These are phyloP conservation scores for Lepus townsendii DNA, from an alignment of 2,797 vertebrate genomes.

Conservation along the genomic window DNA sequence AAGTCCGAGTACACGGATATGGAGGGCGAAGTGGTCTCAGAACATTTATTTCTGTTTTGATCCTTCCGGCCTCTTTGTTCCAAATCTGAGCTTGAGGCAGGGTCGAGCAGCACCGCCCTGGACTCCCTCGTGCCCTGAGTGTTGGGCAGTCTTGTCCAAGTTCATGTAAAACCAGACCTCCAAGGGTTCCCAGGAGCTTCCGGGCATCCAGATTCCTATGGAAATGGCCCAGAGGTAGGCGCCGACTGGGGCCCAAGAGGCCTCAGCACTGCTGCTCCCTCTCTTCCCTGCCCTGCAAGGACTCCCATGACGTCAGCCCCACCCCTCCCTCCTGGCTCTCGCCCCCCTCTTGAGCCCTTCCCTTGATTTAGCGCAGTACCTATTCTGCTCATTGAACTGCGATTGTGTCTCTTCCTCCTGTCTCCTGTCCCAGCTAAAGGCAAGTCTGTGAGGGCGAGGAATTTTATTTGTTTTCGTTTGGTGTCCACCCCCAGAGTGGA, in stretches of 20 bases:
- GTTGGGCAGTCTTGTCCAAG: not conserved
- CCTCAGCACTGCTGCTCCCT: not conserved
- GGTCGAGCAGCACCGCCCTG: not conserved
- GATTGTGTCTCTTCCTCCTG: fast-evolving
- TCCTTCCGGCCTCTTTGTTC: not conserved
- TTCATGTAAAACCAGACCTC: not conserved
- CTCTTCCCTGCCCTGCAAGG: not conserved
- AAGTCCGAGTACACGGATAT: not conserved
- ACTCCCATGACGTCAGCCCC: not conserved
- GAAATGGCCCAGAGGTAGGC: not conserved
- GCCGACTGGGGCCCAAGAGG: not conserved
- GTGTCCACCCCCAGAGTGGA: not conserved
- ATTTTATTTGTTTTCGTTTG: not conserved
- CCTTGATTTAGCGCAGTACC: not conserved
- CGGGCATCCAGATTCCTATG: not conserved
- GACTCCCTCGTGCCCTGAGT: not conserved
- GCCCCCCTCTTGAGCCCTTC: not conserved
- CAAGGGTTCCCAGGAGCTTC: not conserved
- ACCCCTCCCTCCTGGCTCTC: not conserved
- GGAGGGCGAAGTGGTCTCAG: not conserved
- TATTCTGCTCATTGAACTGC: not conserved
- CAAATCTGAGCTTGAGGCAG: not conserved
- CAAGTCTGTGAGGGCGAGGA: not conserved
- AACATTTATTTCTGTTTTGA: slow-evolving; percentile 41
- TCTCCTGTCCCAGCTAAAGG: not conserved